Conservation (phyloP, 1,140 invertebrate species). For the Pinna nobilis region DNA sequence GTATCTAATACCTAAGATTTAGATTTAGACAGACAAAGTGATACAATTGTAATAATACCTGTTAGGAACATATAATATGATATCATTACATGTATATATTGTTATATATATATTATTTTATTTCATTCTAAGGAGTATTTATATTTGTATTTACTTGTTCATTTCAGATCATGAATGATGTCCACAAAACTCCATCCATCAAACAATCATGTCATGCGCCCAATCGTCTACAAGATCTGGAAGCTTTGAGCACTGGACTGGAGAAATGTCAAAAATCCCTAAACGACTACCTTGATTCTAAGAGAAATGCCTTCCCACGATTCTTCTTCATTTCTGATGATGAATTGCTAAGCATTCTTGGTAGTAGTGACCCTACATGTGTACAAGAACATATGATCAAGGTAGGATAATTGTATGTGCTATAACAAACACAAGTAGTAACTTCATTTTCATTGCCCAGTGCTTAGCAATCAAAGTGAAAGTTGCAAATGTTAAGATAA, state of each 20-base stretch:
- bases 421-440: not conserved
- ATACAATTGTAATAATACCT: too few species aligned
- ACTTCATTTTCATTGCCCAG: too few species aligned
- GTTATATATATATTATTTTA: not conserved
- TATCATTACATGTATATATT: not conserved
- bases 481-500: too few species aligned
- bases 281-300: slow-evolving; percentile 91
- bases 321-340: slow-evolving; percentile 96
- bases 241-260: slow-evolving; percentile 82
- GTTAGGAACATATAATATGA: not conserved
- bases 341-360: slow-evolving; percentile 91
- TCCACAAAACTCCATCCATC: slow-evolving; percentile 85
- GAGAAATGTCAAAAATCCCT: slow-evolving; percentile 94
- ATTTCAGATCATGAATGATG: slow-evolving; percentile 87
- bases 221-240: slow-evolving; percentile 85
- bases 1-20: too few species aligned
- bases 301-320: slow-evolving; percentile 88
- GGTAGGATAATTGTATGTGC: slow-evolving; percentile 72
- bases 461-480: too few species aligned
- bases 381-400: slow-evolving; percentile 95
- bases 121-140: too few species aligned
- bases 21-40: too few species aligned
- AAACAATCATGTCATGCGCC: slow-evolving; percentile 83
- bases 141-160: slow-evolving; percentile 10
- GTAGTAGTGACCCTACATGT: slow-evolving; percentile 84